Percentiles rank a stretch among this genome's conserved stretches.
These are phyloP conservation scores for Arion vulgaris DNA, from an alignment of 1,140 invertebrate species.

Conservation along the genomic window DNA sequence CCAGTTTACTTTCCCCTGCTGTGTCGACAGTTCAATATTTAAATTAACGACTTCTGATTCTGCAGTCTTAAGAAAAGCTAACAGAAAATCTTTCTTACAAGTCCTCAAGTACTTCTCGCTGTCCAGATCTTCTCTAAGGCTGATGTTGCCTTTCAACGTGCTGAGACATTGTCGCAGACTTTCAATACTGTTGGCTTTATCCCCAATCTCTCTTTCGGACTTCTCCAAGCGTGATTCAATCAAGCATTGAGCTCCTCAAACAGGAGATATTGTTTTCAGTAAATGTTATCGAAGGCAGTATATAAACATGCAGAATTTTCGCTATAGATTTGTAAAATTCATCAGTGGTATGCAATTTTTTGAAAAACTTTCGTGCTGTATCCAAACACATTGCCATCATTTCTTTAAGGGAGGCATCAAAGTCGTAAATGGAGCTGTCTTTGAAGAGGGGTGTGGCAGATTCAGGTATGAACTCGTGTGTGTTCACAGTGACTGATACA, in stretches of 20 bases:
- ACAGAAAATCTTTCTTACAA: constrained; percentile 22
- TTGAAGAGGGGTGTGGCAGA: constrained; percentile 22
- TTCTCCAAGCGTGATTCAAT: constrained; percentile 20
- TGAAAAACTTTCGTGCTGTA: not conserved
- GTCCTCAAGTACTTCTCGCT: constrained; percentile 31
- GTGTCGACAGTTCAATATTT: constrained; percentile 19
- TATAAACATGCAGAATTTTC: constrained; percentile 30
- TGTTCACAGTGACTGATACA: not conserved
- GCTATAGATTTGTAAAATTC: constrained; percentile 15
- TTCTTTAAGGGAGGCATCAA: constrained; percentile 33
- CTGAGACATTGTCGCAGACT: not conserved
- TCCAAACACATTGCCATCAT: constrained; percentile 31
- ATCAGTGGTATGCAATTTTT: not conserved
- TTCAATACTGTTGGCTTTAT: not conserved
- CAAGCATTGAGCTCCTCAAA: constrained; percentile 7
- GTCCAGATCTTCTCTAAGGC: constrained; percentile 6
- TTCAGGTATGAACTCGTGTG: not conserved
- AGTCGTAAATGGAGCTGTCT: constrained; percentile 8
- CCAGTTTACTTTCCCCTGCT: constrained; percentile 41
- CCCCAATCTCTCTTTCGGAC: not conserved
- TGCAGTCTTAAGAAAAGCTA: constrained; percentile 20
- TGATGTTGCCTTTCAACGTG: not conserved
- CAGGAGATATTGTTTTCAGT: not conserved
- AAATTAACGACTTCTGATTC: not conserved
- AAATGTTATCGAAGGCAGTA: constrained; percentile 21